Evolutionary conservation across 2,797 vertebrate genomes (phyloP).

Genomic region (Octomys mimax): DNA sequence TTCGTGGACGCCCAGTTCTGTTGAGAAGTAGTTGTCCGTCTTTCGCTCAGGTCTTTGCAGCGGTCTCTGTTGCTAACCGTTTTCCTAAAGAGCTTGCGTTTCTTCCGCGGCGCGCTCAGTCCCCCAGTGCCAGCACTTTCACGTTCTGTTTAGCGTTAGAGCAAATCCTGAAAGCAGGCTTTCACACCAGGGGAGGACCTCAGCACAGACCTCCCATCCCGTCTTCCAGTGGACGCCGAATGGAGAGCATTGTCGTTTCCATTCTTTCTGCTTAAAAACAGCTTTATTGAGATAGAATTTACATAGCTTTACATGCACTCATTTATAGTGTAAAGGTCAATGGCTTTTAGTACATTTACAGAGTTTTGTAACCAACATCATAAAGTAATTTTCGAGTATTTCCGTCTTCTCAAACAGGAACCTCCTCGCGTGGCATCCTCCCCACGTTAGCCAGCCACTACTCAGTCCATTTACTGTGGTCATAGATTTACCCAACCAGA

Average conservation of each 20-base stretch:
- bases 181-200: background rate
- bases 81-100: background rate
- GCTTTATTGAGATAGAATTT: background rate
- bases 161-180: background rate
- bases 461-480: background rate
- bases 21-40: background rate
- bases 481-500: background rate
- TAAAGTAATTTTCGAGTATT: conserved; percentile 34
- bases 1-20: background rate
- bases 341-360: background rate
- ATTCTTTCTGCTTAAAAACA: background rate
- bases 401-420: conserved; percentile 15
- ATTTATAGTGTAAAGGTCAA: background rate
- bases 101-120: background rate
- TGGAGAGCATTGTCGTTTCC: background rate
- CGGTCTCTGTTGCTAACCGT: background rate
- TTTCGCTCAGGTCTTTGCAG: background rate
- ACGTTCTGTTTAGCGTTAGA: background rate
- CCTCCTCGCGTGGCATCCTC: background rate
- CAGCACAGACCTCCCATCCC: background rate
- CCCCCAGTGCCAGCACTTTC: background rate
- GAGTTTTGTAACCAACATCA: background rate
- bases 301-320: background rate
- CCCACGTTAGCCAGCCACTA: background rate
- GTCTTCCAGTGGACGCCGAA: background rate